Conservation (phyloP, 2,113 vertebrate genomes). For the Capricornis sumatraensis region DNA sequence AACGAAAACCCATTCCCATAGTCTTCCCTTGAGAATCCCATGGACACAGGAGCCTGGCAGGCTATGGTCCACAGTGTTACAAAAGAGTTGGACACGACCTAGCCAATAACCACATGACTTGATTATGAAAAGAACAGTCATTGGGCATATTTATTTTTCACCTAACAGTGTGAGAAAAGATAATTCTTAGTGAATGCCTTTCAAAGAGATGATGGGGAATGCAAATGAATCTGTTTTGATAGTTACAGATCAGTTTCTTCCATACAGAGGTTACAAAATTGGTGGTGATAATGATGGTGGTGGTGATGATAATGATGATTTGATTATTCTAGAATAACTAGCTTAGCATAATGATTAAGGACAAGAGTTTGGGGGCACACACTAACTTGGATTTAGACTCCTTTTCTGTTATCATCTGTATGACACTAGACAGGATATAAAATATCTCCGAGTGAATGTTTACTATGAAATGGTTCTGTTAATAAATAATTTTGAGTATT, state of each 20-base stretch:
- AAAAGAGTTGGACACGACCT: not conserved
- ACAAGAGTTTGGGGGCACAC: not conserved
- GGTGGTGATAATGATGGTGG: not conserved
- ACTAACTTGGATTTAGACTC: not conserved
- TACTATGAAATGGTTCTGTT: not conserved
- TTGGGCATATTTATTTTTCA: not conserved
- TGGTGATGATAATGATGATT: not conserved
- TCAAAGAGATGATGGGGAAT: not conserved
- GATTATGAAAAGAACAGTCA: not conserved
- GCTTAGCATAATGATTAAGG: not conserved
- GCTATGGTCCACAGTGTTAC: not conserved
- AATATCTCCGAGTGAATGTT: not conserved
- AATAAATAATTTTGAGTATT: not conserved
- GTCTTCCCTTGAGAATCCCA: not conserved
- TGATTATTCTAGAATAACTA: not conserved
- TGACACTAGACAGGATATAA: not conserved
- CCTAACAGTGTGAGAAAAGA: not conserved
- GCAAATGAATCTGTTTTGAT: not conserved
- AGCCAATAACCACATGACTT: not conserved
- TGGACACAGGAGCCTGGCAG: not conserved
- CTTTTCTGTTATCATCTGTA: not conserved
- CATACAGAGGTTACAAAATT: not conserved
- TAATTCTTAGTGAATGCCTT: not conserved
- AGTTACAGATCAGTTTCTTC: not conserved
- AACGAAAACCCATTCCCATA: rapidly evolving